Percentiles rank a stretch among this genome's conserved stretches.
These are phyloP conservation scores for Dysmachus trigonus DNA, from an alignment of 2,888 invertebrate species.

Conservation along the genomic window DNA sequence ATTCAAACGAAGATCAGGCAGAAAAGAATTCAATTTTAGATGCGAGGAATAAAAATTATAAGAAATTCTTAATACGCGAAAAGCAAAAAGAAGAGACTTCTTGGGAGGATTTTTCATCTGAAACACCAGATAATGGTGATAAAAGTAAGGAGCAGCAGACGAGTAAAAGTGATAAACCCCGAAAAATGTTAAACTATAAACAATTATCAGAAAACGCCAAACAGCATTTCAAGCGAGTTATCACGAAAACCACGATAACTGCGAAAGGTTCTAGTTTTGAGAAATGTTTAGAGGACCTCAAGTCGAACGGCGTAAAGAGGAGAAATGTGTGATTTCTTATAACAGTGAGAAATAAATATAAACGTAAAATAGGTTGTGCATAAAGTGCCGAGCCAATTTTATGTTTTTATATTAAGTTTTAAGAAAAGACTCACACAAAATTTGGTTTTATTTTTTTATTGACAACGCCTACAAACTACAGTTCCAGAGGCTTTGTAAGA, in stretches of 20 bases:
- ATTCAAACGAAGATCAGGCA: not conserved
- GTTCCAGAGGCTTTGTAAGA: no score
- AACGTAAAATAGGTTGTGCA: no score
- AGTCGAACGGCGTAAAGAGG: not conserved
- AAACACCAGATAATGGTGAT: not conserved
- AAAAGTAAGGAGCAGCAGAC: not conserved
- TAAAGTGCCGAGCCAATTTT: no score
- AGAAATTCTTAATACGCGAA: conserved; percentile 55
- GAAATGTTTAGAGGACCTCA: not conserved
- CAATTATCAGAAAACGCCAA: not conserved
- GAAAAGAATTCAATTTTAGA: conserved; percentile 52
- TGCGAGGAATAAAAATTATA: conserved; percentile 56
- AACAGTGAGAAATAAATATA: not conserved
- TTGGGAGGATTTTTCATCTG: conserved; percentile 57
- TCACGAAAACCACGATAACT: not conserved
- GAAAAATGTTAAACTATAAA: not conserved
- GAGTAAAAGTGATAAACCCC: not conserved
- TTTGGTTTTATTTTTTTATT: no score
- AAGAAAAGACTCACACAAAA: no score
- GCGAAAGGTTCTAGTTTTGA: not conserved
- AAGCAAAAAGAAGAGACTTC: conserved; percentile 54
- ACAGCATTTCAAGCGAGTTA: not conserved
- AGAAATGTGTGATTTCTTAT: not conserved
- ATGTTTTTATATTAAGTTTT: no score
- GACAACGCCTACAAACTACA: no score